These are phyloP conservation scores for Trachelus iudaicus DNA, from an alignment of 2,888 invertebrate species.

Conservation along the genomic window DNA sequence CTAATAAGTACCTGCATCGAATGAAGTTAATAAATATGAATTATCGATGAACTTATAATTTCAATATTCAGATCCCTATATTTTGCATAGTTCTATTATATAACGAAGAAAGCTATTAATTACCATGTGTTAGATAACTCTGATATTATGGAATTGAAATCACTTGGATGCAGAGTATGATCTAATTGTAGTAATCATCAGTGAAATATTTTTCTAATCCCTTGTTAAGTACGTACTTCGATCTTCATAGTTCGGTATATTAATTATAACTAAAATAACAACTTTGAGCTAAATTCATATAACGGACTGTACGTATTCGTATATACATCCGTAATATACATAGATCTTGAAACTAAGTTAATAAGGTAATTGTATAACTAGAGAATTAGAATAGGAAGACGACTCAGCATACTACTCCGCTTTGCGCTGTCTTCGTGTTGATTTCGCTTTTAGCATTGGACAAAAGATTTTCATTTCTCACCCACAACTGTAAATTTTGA, in stretches of 20 bases:
- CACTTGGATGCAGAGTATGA: not conserved
- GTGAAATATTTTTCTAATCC: not conserved
- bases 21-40: not conserved
- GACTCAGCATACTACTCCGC: not conserved
- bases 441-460: not conserved
- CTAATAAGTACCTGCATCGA: not conserved
- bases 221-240: not conserved
- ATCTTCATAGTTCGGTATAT: not conserved
- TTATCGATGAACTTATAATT: not conserved
- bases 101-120: not conserved
- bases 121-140: not conserved
- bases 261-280: not conserved
- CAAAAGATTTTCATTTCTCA: conserved; percentile 4
- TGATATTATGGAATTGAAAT: not conserved
- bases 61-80: not conserved
- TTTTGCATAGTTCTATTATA: not conserved
- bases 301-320: not conserved
- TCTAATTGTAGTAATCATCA: not conserved
- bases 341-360: not conserved
- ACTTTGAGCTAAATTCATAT: not conserved
- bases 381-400: not conserved
- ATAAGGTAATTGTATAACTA: not conserved
- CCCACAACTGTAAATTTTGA: conserved; percentile 22
- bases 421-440: not conserved
- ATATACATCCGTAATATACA: not conserved